A percentile compares a stretch with the other conserved stretches of the same genome.
Evolutionary conservation across 2,888 invertebrate genomes (phyloP).

Genomic region (Caenorhabditis sp.): DNA sequence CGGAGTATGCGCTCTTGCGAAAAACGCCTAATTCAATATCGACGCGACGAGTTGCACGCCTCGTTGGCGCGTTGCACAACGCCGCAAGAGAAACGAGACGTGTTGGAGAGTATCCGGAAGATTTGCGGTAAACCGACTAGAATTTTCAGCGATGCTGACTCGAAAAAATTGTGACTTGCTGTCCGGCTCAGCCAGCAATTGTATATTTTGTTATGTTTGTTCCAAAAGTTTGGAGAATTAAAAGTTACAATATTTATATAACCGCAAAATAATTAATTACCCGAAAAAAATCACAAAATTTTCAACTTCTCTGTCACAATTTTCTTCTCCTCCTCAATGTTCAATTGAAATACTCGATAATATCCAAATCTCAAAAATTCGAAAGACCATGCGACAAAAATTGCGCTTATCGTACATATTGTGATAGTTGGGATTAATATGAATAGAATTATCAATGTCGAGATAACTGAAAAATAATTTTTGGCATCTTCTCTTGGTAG

Average conservation of each 20-base stretch:
- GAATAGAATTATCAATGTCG: neutral
- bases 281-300: no score
- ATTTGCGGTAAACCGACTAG: constrained; percentile 31
- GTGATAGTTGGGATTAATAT: neutral
- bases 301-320: constrained; percentile 6
- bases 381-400: neutral
- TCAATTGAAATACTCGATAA: no score
- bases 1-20: constrained; percentile 53
- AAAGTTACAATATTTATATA: no score
- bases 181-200: neutral
- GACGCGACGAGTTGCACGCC: constrained; percentile 42
- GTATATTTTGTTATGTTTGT: no score
- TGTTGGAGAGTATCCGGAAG: constrained; percentile 9
- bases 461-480: neutral
- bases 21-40: constrained; percentile 34
- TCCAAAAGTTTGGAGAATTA: no score
- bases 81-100: neutral
- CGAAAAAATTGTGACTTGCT: neutral
- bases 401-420: neutral
- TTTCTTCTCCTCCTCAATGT: constrained; percentile 2
- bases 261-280: no score
- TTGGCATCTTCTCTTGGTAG: no score
- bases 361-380: neutral
- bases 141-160: constrained; percentile 16
- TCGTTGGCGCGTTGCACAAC: constrained; percentile 15